Evolutionary conservation across 2,888 invertebrate genomes (phyloP).

Genomic region (Junonia oenone): DNA sequence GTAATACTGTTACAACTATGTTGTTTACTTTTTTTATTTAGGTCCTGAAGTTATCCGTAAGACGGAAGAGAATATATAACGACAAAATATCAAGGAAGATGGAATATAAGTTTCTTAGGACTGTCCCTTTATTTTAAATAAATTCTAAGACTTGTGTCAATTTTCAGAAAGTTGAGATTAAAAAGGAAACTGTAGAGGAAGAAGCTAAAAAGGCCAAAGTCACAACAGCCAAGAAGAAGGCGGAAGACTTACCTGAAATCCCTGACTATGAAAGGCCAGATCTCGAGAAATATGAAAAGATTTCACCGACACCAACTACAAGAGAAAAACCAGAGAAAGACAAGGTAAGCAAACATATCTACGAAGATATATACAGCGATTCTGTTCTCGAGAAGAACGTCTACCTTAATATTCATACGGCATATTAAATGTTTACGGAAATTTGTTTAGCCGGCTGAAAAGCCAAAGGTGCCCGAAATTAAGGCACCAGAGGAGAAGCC

Average conservation of each 20-base stretch:
- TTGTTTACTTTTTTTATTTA: neutral
- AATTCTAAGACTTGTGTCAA: neutral
- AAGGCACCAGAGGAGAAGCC: conserved; percentile 80
- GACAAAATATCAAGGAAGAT: too few species aligned
- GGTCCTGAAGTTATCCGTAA: neutral
- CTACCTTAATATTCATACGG: neutral
- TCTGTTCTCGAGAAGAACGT: too few species aligned
- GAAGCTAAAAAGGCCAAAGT: conserved; percentile 71
- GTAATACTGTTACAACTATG: neutral
- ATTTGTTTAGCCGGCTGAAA: conserved; percentile 35
- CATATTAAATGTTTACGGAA: neutral
- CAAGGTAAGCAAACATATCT: conserved; percentile 38
- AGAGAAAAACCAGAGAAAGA: conserved; percentile 72
- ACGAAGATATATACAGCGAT: too few species aligned
- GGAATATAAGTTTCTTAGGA: too few species aligned
- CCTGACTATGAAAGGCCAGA: conserved; percentile 88
- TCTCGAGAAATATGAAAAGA: conserved; percentile 83
- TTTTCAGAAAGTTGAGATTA: conserved; percentile 70
- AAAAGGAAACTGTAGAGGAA: conserved; percentile 68
- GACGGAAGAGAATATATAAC: neutral
- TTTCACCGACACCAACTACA: conserved; percentile 70
- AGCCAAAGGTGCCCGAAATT: conserved; percentile 83
- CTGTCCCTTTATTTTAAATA: neutral
- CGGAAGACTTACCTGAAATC: conserved; percentile 81
- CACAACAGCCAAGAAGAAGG: conserved; percentile 72